These are phyloP conservation scores for Hololepta plana DNA, from an alignment of 2,888 invertebrate species.

Conservation along the genomic window DNA sequence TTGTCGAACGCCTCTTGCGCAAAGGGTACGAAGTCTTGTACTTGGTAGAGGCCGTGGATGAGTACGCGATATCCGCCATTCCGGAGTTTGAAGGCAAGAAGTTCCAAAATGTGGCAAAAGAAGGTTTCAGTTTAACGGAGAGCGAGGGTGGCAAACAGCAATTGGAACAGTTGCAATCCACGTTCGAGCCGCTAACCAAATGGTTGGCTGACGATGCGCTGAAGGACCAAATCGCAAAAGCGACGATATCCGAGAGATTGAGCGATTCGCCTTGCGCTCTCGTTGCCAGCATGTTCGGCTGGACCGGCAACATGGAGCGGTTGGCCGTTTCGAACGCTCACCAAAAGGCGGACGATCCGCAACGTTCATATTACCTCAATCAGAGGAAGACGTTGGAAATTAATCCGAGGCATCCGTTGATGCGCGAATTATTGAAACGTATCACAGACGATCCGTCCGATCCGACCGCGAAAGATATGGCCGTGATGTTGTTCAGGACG, in stretches of 20 bases:
- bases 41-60: slow-evolving; percentile 93
- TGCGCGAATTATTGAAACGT: slow-evolving; percentile 74
- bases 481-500: slow-evolving; percentile 77
- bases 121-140: slow-evolving; percentile 78
- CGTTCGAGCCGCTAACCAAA: slow-evolving; percentile 75
- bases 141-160: slow-evolving; percentile 28
- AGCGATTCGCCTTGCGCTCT: slow-evolving; percentile 88
- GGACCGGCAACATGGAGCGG: slow-evolving; percentile 99
- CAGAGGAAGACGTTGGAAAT: slow-evolving; percentile 96
- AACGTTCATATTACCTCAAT: slow-evolving; percentile 71
- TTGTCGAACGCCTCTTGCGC: slow-evolving; percentile 81
- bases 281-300: slow-evolving; percentile 91
- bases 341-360: slow-evolving; percentile 85
- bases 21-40: slow-evolving; percentile 93
- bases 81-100: slow-evolving; percentile 98
- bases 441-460: slow-evolving; percentile 65
- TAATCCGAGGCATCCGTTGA: slow-evolving; percentile 92
- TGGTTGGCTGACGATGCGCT: slow-evolving; percentile 74
- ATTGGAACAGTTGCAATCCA: slow-evolving; percentile 30
- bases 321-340: slow-evolving; percentile 91
- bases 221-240: slow-evolving; percentile 60
- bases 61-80: slow-evolving; percentile 88
- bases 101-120: slow-evolving; percentile 99
- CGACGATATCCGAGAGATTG: slow-evolving; percentile 71
- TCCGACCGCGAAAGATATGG: slow-evolving; percentile 62